A percentile compares a stretch with the other conserved stretches of the same genome.
phyloP scores from a whole-genome alignment of 2,113 vertebrate genomes.

The Narcine bancroftii region DNA sequence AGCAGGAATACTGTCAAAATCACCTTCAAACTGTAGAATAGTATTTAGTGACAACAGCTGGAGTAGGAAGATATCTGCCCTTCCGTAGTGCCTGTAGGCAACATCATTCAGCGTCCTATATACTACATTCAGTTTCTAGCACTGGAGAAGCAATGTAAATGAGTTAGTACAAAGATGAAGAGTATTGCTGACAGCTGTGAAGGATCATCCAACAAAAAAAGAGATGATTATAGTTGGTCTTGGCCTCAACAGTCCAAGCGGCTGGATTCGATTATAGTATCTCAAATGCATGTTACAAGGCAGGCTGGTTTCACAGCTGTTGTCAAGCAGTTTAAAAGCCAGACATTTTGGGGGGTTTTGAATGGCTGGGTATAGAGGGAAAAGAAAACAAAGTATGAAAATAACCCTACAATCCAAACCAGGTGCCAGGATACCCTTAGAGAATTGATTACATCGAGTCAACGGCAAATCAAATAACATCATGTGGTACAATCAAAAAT shows the following conservation, averaged over 20 bases:
- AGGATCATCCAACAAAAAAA: conserved; percentile 38
- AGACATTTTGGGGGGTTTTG: conserved; percentile 36
- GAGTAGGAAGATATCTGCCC: conserved; percentile 48
- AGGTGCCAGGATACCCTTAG: conserved; percentile 40
- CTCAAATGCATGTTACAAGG: conserved; percentile 35
- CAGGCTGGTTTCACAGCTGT: conserved; percentile 38
- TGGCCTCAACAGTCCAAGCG: conserved; percentile 36
- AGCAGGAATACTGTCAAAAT: conserved; percentile 53
- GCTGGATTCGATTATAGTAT: conserved; percentile 38
- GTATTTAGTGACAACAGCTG: conserved; percentile 53
- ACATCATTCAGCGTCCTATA: conserved; percentile 52
- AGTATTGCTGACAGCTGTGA: conserved; percentile 48
- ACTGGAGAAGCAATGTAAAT: conserved; percentile 38
- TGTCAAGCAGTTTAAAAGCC: conserved; percentile 38
- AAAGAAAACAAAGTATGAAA: conserved; percentile 38
- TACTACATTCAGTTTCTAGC: conserved; percentile 43
- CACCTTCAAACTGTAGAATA: conserved; percentile 51
- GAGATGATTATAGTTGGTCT: conserved; percentile 38
- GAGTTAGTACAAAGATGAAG: conserved; percentile 40
- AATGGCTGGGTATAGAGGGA: neutral
- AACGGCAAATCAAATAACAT: neutral
- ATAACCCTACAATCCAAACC: conserved; percentile 36
- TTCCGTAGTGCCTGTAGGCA: conserved; percentile 45
- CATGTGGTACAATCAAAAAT: neutral
- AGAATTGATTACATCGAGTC: neutral